Evolutionary conservation across 2,113 vertebrate species (phyloP), one percentile per base, ranked within the genome.

Genomic region (Tretioscincus oriximinensis): DNA sequence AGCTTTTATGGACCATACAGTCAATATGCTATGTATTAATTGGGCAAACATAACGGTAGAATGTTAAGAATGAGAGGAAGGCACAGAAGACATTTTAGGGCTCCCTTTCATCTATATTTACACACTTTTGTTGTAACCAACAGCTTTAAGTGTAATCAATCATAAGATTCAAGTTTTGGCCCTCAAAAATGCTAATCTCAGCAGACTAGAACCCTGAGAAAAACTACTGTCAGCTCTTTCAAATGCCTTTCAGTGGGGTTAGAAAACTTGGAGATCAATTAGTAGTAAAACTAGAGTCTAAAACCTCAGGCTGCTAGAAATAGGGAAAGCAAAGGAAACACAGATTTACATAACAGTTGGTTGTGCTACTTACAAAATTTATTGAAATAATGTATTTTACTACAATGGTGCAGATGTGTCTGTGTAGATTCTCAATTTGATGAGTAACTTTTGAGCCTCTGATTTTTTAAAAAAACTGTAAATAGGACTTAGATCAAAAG

Each of bases 1-100:
- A 63, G 58, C 54, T 49, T 24, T 76, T n/a, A 76, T 79, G 60
- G 64, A 68, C 26, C n/a, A 60, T 47, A 76, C 41, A 70, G 11
- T 82, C 73, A 76, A 49, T 31, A 81, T 81, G 65, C 64, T 75
- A 45, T 18, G 12, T 31, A 69, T 82, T 82, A 49, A 76, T 69
- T 76, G 66, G 54, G 24, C 65, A 76, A 69, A 63, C 65, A 71
- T 61, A 22, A 75, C 60, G 64, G 26, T 54, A 24, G 76, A 47
- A 11, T 26, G 58, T 81, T 45, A 31, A 5, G n/a, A 5, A 26
- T 67, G 35, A 18, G 21, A 51, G 58, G 20, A 63, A 63, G 12
- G 1, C 51, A 24, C 35, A 16, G 65, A 61, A 31, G 41, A 49
- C 35, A 18, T 47, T 51, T 18, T 18, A 68, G 29, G 49, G 60